Base-by-base conservation (phyloP, 2,113 vertebrate genomes). In the Microcebus tavaratra region DNA sequence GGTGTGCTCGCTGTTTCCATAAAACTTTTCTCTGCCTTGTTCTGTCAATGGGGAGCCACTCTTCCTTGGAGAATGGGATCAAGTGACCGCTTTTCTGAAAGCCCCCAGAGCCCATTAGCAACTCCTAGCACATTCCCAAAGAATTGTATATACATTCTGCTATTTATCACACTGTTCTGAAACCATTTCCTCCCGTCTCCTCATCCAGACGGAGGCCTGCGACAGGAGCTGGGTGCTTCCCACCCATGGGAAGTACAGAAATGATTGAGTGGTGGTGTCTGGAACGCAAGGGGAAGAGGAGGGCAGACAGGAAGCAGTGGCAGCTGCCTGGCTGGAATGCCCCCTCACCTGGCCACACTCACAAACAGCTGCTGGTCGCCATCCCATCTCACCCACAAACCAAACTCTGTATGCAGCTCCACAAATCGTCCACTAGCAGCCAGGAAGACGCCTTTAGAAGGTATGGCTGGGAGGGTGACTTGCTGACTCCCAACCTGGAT, bases 341-440 rank as follows among this genome's bases (percentile, higher is more conserved):
- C n/a, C 10, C 68, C 96, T 96, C 34, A 98, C 97, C 97, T 96
- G 96, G 99, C 98, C 76, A 99, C 98, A 4, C 97, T 96, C 89
- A 99, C 98, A 94, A 98, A 98, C 63, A 99, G 98, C 61, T 99
- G 98, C 97, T 99, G 99, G 96, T 99, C 98, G 50, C 99, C 99
- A 17, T 99, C 99, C 99, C 99, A 99, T 87, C 98, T 98, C 63
- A 99, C 98, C 31, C 55, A 85, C 70, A 99, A 98, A 9, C 99
- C 99, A 14, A 99, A 99, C 0, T 97, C 4, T 0, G 99, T 99
- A 93, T 98, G 97, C 85, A 99, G 81, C 53, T 98, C 99, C 97
- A 99, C 81, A 91, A 99, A 99, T 94, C 99, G 98, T 9, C 99
- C 99, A 1, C 99, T 98, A 25, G 98, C 94, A 53, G 97, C 97